Base-by-base conservation (phyloP, 2,888 invertebrate species). In the Eilema depressum region DNA sequence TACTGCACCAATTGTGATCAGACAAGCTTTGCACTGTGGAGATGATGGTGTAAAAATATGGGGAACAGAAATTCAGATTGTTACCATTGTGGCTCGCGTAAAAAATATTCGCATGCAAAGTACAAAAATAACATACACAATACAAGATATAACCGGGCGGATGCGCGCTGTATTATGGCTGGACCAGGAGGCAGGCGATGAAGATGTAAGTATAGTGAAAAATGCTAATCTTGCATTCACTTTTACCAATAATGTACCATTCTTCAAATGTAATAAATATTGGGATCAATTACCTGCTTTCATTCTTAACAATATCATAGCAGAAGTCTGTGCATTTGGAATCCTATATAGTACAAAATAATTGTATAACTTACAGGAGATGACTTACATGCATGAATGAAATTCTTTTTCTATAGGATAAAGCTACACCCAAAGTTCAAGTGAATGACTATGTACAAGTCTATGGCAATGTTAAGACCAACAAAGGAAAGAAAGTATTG, bases 31-130 rank as follows among this genome's bases (percentile, higher is more conserved):
- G 28, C 93, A 94, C 71, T 86, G 92, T 82, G 93, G 94, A 25
- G 95, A 95, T 82, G 95, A 95, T 76, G 95, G 95, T 67, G 82
- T 95, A 0, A 95, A 93, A 83, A 95, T 95, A 82, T 95, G 95
- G 95, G 95, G 95, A 33, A 94, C 94, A 23, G 95, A 95, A 74
- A 91, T 95, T 66, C 95, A 95, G 84, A 95, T 95, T 71, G 92
- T 94, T 0, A 91, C 88, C 8, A 82, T 95, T 75, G 91, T 95
- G 12, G 95, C 94, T 30, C 85, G 94, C 66, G 83, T 95, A 2
- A 86, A 89, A 61, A 95, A 94, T 73, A 95, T 95, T 57, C 86
- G 92, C 61, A 88, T 95, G 82, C 95, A 95, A 75, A 95, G 95
- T 79, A 94, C 94, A 2, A 95, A 95, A 86, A 95, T 95, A 28